Conservation (phyloP, 2,113 vertebrate genomes). For the Crocuta crocuta region DNA sequence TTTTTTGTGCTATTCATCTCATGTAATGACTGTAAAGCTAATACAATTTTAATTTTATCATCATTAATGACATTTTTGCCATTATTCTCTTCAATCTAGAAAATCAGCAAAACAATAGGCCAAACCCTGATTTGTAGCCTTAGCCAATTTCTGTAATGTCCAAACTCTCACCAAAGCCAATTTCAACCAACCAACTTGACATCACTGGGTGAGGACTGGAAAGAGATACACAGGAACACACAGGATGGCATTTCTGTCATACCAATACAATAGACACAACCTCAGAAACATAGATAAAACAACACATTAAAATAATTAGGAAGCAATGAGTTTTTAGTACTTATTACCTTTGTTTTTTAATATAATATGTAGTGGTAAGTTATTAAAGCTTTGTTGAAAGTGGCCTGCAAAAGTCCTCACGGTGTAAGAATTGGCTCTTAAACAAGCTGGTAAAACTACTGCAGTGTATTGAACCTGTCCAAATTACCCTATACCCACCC, state of each 20-base stretch:
- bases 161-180: not conserved
- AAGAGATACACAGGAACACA: not conserved
- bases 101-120: conserved; percentile 27
- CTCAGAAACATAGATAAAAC: not conserved
- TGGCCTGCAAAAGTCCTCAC: not conserved
- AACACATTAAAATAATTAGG: not conserved
- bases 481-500: not conserved
- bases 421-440: not conserved
- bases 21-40: not conserved
- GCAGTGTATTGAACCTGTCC: not conserved
- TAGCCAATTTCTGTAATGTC: not conserved
- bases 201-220: not conserved
- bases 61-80: conserved; percentile 4
- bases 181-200: not conserved
- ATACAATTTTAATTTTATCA: conserved; percentile 12
- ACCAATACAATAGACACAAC: not conserved
- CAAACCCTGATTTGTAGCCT: not conserved
- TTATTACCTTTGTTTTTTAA: conserved; percentile 46
- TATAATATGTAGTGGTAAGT: not conserved
- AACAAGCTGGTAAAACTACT: not conserved
- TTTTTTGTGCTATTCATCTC: not conserved
- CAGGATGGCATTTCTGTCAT: not conserved
- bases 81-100: not conserved
- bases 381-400: conserved; percentile 6
- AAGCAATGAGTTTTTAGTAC: not conserved